Conservation (phyloP, 2,797 vertebrate species). For the Benthosema pterotum region DNA sequence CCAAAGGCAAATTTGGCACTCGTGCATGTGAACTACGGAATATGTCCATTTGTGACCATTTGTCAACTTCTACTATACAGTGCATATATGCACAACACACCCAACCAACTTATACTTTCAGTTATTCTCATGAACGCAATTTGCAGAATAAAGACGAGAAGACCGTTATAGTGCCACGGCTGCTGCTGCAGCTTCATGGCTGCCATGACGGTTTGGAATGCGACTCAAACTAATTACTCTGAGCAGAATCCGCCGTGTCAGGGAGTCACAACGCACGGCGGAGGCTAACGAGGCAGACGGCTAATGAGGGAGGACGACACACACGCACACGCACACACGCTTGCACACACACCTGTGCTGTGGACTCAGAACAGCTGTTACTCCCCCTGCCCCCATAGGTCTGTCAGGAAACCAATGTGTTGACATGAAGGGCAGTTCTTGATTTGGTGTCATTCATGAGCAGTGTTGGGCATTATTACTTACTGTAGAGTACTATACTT, state of each 20-base stretch:
- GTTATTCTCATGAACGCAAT: conserved; percentile 6
- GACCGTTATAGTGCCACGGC: conserved; percentile 15
- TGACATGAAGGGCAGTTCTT: not conserved
- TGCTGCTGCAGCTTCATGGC: conserved; percentile 5
- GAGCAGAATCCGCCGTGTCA: not conserved
- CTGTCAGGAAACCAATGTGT: not conserved
- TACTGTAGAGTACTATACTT: too few species aligned
- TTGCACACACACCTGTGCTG: not conserved
- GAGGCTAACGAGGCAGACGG: not conserved
- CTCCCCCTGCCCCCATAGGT: not conserved
- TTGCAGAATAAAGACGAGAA: conserved; percentile 9
- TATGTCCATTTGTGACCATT: too few species aligned
- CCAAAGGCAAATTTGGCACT: too few species aligned
- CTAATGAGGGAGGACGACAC: not conserved
- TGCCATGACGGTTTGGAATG: conserved; percentile 14
- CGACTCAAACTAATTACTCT: conserved; percentile 31
- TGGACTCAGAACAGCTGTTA: not conserved
- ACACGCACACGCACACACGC: too few species aligned
- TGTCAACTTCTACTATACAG: too few species aligned
- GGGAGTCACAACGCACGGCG: not conserved
- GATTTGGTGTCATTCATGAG: too few species aligned
- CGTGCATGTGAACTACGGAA: too few species aligned
- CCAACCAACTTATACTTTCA: not conserved
- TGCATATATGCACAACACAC: not conserved
- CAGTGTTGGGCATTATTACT: too few species aligned